Base-by-base conservation (phyloP, 2,113 vertebrate species). In the Mustelus asterias region DNA sequence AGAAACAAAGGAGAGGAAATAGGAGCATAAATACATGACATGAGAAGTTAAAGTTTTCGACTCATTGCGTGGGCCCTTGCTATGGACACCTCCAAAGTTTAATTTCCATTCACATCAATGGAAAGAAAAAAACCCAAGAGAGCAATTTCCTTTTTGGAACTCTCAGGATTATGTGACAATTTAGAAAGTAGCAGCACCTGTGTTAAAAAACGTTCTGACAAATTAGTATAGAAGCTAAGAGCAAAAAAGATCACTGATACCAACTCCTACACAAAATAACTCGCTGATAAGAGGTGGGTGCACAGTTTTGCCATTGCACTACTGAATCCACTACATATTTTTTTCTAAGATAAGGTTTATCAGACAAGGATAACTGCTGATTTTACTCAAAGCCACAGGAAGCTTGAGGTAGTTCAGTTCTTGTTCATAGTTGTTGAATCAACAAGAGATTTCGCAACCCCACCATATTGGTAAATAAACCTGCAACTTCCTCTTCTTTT, bases 341-440 rank as follows among this genome's bases (percentile, higher is more conserved):
- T 93, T 33, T 93, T 93, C 89, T 22, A 67, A 93, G 89, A 93
- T 93, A 37, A 63, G 20, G 60, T 65, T 65, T 37, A 67, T 93
- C 89, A 65, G 33, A 37, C 37, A 37, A 16, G 37, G 63, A 65
- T 60, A 93, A 67, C 89, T 89, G 86, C 86, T 65, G 89, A 93
- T 93, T 93, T 93, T 65, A 93, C 89, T 37, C 67, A 67, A 93
- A 20, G 89, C 60, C 60, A 93, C 89, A 93, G 89, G 89, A 93
- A 93, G n/a, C 67, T 93, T 93, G 89, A 93, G 60, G 89, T 2
- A 22, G 60, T 65, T 93, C 29, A 37, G 89, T 60, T 93, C 89
- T 44, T 93, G 89, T 93, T 93, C 89, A 10, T 2, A 65, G 60
- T 93, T 93, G 60, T 67, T 18, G 63, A 65, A 24, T 93, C 89